Conservation (phyloP, 2,888 invertebrate species). For the Agonopterix arenella region DNA sequence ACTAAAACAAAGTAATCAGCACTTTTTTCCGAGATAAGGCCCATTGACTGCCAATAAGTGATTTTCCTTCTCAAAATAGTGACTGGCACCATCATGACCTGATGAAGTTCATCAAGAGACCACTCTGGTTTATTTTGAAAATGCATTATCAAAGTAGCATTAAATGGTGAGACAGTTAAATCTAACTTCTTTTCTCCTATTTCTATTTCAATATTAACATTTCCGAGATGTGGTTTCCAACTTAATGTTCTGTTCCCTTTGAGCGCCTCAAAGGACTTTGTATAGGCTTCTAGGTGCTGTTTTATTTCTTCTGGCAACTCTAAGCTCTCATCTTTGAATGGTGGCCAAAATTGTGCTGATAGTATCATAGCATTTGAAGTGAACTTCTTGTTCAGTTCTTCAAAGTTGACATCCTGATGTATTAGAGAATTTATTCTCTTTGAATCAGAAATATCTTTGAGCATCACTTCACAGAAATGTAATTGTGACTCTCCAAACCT, state of each 20-base stretch:
- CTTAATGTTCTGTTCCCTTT: slow-evolving; percentile 94
- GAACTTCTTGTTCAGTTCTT: slow-evolving; percentile 51
- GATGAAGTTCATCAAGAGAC: slow-evolving; percentile 91
- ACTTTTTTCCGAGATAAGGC: slow-evolving; percentile 85
- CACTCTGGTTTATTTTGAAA: slow-evolving; percentile 92
- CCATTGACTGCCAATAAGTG: slow-evolving; percentile 96
- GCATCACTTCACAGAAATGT: slow-evolving; percentile 98
- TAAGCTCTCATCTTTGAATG: slow-evolving; percentile 95
- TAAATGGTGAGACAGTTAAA: slow-evolving; percentile 92
- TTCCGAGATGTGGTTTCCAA: slow-evolving; percentile 96
- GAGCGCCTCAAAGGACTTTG: slow-evolving; percentile 92
- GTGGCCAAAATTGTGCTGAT: slow-evolving; percentile 99
- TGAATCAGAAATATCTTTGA: slow-evolving; percentile 97
- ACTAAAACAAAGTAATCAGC: slow-evolving; percentile 85
- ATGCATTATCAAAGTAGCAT: slow-evolving; percentile 95
- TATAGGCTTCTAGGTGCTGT: slow-evolving; percentile 89
- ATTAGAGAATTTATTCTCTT: slow-evolving; percentile 93
- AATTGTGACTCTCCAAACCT: slow-evolving; percentile 97
- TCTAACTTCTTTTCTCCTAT: slow-evolving; percentile 87
- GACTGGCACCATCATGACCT: slow-evolving; percentile 90
- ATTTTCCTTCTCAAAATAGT: slow-evolving; percentile 91
- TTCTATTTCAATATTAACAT: slow-evolving; percentile 93
- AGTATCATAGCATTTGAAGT: slow-evolving; percentile 86
- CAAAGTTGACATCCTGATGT: slow-evolving; percentile 82
- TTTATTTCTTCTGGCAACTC: slow-evolving; percentile 89